A percentile compares a stretch with the other conserved stretches of the same genome.
These are phyloP conservation scores for Mechanitis mazaeus DNA, from an alignment of 2,888 invertebrate species.

Conservation along the genomic window DNA sequence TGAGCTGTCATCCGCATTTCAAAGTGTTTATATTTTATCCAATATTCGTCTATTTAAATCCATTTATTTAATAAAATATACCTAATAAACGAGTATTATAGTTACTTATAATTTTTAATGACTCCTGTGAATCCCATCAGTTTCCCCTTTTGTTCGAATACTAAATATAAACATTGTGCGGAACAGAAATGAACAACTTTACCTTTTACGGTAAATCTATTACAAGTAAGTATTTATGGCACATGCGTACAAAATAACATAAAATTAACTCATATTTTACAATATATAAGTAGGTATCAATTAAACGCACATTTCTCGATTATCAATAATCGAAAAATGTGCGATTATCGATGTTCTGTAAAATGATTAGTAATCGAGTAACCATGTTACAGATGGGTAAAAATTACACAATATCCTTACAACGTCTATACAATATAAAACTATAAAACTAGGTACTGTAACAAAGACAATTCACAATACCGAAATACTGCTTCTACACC, in stretches of 20 bases:
- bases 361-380: conserved; percentile 31
- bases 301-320: conserved; percentile 36
- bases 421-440: conserved; percentile 60
- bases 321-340: conserved; percentile 27
- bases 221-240: conserved; percentile 60
- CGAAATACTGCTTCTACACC: conserved; percentile 70
- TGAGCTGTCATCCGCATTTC: neutral
- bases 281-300: conserved; percentile 41
- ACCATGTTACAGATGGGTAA: conserved; percentile 32
- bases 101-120: conserved; percentile 19
- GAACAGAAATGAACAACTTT: conserved; percentile 30
- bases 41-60: conserved; percentile 7
- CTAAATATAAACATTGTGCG: conserved; percentile 29
- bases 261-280: conserved; percentile 50
- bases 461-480: conserved; percentile 56
- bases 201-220: conserved; percentile 43
- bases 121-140: conserved; percentile 23
- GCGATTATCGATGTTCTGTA: conserved; percentile 23
- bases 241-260: conserved; percentile 59
- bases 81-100: conserved; percentile 22
- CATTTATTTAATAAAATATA: conserved; percentile 13
- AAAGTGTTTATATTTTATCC: neutral
- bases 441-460: conserved; percentile 66
- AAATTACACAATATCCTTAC: conserved; percentile 43
- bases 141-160: conserved; percentile 20